Percentiles rank a stretch among this genome's conserved stretches.
Conservation (phyloP, 2,888 invertebrate species). For the Drosophila suboccidentalis region DNA sequence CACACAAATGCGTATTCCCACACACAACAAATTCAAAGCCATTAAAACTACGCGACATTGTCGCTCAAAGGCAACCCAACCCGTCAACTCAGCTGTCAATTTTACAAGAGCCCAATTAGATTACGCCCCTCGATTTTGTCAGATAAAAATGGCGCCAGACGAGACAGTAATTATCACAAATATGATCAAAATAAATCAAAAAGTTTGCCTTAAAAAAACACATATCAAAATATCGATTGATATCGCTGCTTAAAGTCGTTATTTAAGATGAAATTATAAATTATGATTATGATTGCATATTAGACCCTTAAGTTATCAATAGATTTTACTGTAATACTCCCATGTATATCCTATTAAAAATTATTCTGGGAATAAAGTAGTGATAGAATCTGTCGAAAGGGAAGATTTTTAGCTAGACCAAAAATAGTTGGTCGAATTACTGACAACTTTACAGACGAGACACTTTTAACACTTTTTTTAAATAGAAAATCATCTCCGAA, state of each 20-base stretch:
- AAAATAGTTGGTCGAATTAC: too few relatives aligned
- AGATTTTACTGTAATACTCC: not conserved
- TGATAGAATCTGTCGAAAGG: too few relatives aligned
- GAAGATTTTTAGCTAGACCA: too few relatives aligned
- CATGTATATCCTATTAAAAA: not conserved
- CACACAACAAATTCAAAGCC: conserved; percentile 31
- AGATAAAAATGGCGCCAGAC: conserved; percentile 38
- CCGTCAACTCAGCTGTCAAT: conserved; percentile 36
- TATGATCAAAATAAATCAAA: conserved; percentile 13
- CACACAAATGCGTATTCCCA: not conserved
- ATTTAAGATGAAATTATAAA: not conserved
- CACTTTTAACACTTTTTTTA: too few relatives aligned
- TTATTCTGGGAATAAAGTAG: not conserved
- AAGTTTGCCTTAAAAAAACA: not conserved
- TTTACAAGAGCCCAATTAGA: conserved; percentile 57
- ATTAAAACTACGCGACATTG: conserved; percentile 56
- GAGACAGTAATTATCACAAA: conserved; percentile 50
- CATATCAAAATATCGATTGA: conserved; percentile 4
- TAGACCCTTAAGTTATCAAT: too few relatives aligned
- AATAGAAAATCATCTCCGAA: too few relatives aligned
- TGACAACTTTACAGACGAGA: too few relatives aligned
- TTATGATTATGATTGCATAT: too few relatives aligned
- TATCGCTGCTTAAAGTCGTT: not conserved
- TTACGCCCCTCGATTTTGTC: conserved; percentile 22
- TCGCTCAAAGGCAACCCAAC: conserved; percentile 54